Evolutionary conservation across 2,113 vertebrate species (phyloP), one percentile per base, ranked within the genome.

Genomic region (Sardina pilchardus): DNA sequence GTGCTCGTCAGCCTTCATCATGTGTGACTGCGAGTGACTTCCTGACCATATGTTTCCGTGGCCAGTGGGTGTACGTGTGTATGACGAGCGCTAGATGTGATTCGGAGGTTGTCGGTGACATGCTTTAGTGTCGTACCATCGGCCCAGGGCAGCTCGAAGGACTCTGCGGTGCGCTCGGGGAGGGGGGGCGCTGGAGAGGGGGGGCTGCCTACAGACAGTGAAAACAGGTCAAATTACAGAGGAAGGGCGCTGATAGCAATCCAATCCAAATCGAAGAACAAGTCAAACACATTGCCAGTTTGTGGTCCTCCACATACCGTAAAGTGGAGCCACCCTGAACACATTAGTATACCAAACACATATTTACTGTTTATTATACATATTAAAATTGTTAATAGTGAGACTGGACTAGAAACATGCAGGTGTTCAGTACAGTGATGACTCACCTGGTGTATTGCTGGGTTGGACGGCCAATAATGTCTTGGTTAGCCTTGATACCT

Each of bases 131-230:
- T 88, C 94, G 90, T 90, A 98, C 97, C 96, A 1, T 86, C 3
- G 81, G 97, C 94, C 4, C 17, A 34, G 34, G 93, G 92, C 90
- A 98, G 84, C 24, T 96, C 95, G 75, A 96, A 99, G 24, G 98
- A 99, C 88, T 98, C 97, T 0, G 97, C 96, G 3, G 98, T 99
- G 93, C 98, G 94, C 89, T 97, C 95, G 6, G 98, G 98, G 87
- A 99, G 95, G 21, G 97, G 96, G 0, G 98, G 98, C 2, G 59
- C 90, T 43, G 93, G 94, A 53, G 94, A 95, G 0, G 91, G 89
- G 0, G 94, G 90, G 26, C 50, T 88, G 2, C 85, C 94, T 94
- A 83, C 17, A 17, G 63, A 26, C 30, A 47, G 81, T 45, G 12
- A 47, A 9, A 47, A 14, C 0, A 47, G 45, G 12, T 47, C 39